Conservation (phyloP, 1,140 invertebrate genomes). For the Meloidogyne floridensis region DNA sequence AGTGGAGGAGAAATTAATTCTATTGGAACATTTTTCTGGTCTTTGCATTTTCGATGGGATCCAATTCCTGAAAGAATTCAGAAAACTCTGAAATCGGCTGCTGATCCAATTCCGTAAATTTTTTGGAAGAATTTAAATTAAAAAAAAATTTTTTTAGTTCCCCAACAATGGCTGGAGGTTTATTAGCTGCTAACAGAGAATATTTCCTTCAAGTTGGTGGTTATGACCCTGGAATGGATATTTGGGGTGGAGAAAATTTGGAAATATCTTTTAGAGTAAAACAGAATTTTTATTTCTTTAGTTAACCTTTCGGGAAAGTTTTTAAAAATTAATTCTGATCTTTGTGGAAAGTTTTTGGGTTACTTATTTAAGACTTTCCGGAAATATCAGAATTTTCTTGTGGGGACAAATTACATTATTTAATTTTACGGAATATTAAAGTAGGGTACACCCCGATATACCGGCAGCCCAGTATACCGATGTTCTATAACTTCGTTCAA, state of each 20-base stretch:
- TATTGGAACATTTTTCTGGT: slow-evolving; percentile 79
- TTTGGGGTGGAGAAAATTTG: slow-evolving; percentile 89
- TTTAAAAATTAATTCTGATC: too few relatives aligned
- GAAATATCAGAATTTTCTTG: background rate
- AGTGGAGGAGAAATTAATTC: background rate
- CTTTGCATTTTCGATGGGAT: slow-evolving; percentile 86
- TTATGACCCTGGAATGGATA: slow-evolving; percentile 82
- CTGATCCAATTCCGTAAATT: slow-evolving; percentile 80
- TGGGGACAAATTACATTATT: too few relatives aligned
- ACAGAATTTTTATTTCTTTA: too few relatives aligned
- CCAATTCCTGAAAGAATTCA: slow-evolving; percentile 85
- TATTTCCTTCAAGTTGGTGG: slow-evolving; percentile 94
- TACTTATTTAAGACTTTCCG: background rate
- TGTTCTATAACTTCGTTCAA: too few relatives aligned
- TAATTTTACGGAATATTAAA: too few relatives aligned
- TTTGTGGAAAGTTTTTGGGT: background rate
- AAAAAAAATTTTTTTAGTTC: slow-evolving; percentile 69
- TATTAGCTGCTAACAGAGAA: slow-evolving; percentile 82
- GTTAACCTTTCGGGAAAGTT: too few relatives aligned
- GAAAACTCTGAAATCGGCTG: slow-evolving; percentile 78
- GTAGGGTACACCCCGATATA: too few relatives aligned
- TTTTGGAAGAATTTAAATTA: background rate
- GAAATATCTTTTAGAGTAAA: slow-evolving; percentile 89
- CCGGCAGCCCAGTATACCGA: too few relatives aligned
- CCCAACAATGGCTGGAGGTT: slow-evolving; percentile 90